Evolutionary conservation across 2,888 invertebrate genomes (phyloP).

Genomic region (Agrochola macilenta): DNA sequence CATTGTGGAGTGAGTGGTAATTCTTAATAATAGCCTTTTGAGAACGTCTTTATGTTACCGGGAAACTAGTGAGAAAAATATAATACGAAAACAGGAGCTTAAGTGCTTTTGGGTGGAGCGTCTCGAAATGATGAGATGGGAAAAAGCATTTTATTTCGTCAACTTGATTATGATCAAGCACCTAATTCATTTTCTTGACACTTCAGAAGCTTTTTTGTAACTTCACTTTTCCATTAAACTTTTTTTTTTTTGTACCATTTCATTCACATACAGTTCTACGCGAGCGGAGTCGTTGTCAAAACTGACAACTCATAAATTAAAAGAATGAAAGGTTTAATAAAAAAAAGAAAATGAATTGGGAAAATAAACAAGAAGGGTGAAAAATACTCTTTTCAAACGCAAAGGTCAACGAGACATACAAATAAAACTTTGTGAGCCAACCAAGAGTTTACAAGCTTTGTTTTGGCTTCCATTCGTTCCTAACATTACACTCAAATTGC

Average conservation of each 20-base stretch:
- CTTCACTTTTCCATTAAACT: no score
- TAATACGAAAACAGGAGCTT: neutral
- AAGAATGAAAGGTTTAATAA: neutral
- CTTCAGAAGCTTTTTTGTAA: neutral
- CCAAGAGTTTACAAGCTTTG: slow-evolving; percentile 53
- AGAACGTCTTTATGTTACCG: slow-evolving; percentile 27
- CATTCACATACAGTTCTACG: neutral
- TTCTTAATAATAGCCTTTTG: slow-evolving; percentile 57
- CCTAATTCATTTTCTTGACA: neutral
- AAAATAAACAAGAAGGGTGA: neutral
- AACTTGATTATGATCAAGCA: neutral
- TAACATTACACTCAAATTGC: slow-evolving; percentile 55
- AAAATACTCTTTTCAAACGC: neutral
- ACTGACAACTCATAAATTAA: neutral
- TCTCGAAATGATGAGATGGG: neutral
- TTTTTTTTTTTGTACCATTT: no score
- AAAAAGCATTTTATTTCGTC: neutral
- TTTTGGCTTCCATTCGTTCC: slow-evolving; percentile 49
- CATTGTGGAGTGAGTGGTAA: slow-evolving; percentile 50
- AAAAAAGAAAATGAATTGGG: slow-evolving; percentile 5
- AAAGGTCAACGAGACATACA: slow-evolving; percentile 18
- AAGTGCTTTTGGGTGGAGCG: neutral
- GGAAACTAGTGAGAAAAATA: slow-evolving; percentile 12
- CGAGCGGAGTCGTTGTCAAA: neutral
- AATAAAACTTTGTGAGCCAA: slow-evolving; percentile 35